These are phyloP conservation scores for Chironomus tentans DNA, from an alignment of 2,888 invertebrate species.

Conservation along the genomic window DNA sequence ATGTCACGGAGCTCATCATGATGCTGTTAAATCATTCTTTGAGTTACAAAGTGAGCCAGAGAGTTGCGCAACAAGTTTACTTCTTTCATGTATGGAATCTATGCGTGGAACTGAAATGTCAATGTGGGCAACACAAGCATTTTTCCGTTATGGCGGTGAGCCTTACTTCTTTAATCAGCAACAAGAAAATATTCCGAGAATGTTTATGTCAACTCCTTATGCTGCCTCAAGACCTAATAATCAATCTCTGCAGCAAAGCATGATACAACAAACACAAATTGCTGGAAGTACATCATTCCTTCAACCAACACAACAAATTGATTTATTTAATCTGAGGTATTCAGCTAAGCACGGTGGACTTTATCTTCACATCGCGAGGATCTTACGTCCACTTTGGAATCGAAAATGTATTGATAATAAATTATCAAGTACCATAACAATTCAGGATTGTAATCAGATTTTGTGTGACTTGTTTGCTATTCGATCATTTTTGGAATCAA, in stretches of 20 bases:
- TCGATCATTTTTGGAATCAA: constrained; percentile 61
- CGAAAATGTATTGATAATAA: constrained; percentile 60
- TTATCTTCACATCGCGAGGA: constrained; percentile 80
- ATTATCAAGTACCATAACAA: constrained; percentile 56
- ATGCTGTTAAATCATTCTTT: constrained; percentile 77
- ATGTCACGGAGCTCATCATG: constrained; percentile 77
- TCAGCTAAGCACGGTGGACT: constrained; percentile 89
- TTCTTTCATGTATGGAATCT: constrained; percentile 66
- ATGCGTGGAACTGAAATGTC: constrained; percentile 55
- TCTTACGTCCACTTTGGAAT: constrained; percentile 84
- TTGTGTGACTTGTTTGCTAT: constrained; percentile 67
- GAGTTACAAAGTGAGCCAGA: constrained; percentile 73
- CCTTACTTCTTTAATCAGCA: constrained; percentile 37
- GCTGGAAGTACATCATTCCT: constrained; percentile 30
- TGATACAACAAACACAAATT: constrained; percentile 41
- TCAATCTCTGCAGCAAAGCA: constrained; percentile 36
- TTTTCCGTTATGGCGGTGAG: constrained; percentile 86
- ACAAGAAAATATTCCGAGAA: constrained; percentile 31
- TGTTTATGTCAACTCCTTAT: constrained; percentile 41
- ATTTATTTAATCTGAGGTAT: constrained; percentile 38
- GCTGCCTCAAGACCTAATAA: constrained; percentile 24
- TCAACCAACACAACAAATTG: constrained; percentile 7
- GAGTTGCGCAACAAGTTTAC: constrained; percentile 80
- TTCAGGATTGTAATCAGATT: constrained; percentile 62
- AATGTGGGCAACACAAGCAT: constrained; percentile 85